Conservation (phyloP, 92 coral and sea anemone genomes). For the Actinernus sp. region DNA sequence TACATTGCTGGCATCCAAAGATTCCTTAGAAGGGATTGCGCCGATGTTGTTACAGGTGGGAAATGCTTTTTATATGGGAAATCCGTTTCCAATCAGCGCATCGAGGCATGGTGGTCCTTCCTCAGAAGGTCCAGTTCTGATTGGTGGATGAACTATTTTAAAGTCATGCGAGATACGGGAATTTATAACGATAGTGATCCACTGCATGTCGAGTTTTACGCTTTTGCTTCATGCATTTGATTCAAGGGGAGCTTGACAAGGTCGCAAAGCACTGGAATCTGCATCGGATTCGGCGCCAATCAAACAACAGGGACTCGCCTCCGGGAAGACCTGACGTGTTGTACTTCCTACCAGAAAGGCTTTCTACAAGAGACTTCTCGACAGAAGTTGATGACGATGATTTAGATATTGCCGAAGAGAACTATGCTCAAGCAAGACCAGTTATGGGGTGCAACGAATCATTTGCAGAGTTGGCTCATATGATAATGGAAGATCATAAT, state of each 20-base stretch:
- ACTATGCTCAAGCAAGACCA: constrained; percentile 20
- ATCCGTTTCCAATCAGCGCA: constrained; percentile 34
- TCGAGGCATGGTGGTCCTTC: constrained; percentile 44
- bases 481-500: constrained; percentile 39
- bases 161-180: constrained; percentile 30
- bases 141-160: constrained; percentile 34
- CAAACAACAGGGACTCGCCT: constrained; percentile 21
- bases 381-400: constrained; percentile 12
- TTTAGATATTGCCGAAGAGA: constrained; percentile 19
- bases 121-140: constrained; percentile 12
- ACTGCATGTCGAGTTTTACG: constrained; percentile 20
- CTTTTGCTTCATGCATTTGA: constrained; percentile 33
- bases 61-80: constrained; percentile 23
- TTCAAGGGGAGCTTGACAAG: constrained; percentile 18
- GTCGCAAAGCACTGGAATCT: constrained; percentile 19
- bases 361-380: constrained; percentile 13
- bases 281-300: constrained; percentile 11
- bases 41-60: constrained; percentile 6
- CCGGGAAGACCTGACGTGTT: constrained; percentile 19
- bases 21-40: constrained; percentile 10
- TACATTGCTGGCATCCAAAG: constrained; percentile 34
- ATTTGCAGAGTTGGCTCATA: constrained; percentile 37
- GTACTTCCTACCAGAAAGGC: constrained; percentile 21
- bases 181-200: constrained; percentile 24
- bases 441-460: constrained; percentile 13